Base-by-base conservation (phyloP, 2,113 vertebrate genomes). In the Serinus canaria region DNA sequence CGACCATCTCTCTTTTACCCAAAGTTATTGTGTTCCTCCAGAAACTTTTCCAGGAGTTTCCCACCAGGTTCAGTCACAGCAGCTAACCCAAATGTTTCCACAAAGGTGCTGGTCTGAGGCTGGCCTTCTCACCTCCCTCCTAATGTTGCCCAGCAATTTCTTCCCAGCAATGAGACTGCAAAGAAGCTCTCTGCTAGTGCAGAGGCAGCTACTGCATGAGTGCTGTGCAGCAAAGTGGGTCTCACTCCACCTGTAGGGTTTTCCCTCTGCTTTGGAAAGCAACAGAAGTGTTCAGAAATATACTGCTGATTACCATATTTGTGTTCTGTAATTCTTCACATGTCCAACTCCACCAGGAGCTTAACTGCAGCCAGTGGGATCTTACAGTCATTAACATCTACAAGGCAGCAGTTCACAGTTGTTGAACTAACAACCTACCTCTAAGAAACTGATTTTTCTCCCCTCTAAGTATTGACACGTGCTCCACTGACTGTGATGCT, bases 321-420 rank as follows among this genome's bases (percentile, higher is more conserved):
- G 80, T 96, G 92, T 90, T 95, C 92, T 72, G 83, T 89, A 94
- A 96, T 96, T 93, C 94, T 82, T 96, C 86, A 95, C 83, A 58
- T 96, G 93, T 96, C 95, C 25, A 0, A 72, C 83, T 94, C 92
- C 95, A 93, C 76, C 79, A 93, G 94, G 95, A 96, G 94, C 86
- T 96, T 96, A 97, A 96, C 83, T 84, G 90, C 67, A 97, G 90
- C 80, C 95, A 96, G 94, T 96, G 86, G 90, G 95, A 94, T 96
- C 94, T 96, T 94, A 86, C 56, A 95, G 90, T 93, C 93, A 96
- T 95, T 97, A 96, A 96, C 88, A 89, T 95, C 95, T 96, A 95
- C 93, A 84, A 95, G 94, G 93, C 90, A 95, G 93, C 83, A 89
- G 93, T 90, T 94, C 92, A 79, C 94, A 96, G 94, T 92, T 86